Conservation (phyloP, 2,888 invertebrate species). For the Drosophila falleni region DNA sequence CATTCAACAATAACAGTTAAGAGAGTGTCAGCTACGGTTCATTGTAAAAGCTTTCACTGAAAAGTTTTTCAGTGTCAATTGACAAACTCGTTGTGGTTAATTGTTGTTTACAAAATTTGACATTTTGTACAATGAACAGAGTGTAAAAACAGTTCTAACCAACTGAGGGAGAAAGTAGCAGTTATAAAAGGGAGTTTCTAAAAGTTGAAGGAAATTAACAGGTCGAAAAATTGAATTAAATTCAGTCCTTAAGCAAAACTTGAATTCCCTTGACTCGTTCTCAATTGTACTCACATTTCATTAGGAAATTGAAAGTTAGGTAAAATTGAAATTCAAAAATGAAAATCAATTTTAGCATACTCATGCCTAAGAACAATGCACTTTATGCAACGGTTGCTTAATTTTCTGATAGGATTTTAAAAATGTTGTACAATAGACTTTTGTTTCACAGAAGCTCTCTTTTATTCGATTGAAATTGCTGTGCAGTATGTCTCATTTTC, state of each 20-base stretch:
- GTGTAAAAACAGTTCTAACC: not conserved
- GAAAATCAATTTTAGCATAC: not conserved
- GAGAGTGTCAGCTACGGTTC: slow-evolving; percentile 38
- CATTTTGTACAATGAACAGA: slow-evolving; percentile 4
- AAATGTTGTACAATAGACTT: not conserved
- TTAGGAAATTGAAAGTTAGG: not conserved
- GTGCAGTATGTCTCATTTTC: not conserved
- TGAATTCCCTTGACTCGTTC: not conserved
- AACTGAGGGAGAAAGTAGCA: not conserved
- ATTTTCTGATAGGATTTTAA: not conserved
- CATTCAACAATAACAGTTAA: slow-evolving; percentile 46
- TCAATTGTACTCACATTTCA: not conserved
- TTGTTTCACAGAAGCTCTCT: not conserved
- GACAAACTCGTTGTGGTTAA: slow-evolving; percentile 39
- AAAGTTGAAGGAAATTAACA: not conserved
- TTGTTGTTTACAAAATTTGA: slow-evolving; percentile 32
- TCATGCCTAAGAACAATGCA: not conserved
- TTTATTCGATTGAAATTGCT: no score
- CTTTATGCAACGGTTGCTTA: not conserved
- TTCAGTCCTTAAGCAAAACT: not conserved
- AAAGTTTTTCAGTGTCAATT: slow-evolving; percentile 47
- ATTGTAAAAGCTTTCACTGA: slow-evolving; percentile 24
- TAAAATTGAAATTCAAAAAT: not conserved
- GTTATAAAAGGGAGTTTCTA: not conserved
- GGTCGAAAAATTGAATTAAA: not conserved